Conservation (phyloP, 2,797 vertebrate genomes). For the Pelochelys cantorii region DNA sequence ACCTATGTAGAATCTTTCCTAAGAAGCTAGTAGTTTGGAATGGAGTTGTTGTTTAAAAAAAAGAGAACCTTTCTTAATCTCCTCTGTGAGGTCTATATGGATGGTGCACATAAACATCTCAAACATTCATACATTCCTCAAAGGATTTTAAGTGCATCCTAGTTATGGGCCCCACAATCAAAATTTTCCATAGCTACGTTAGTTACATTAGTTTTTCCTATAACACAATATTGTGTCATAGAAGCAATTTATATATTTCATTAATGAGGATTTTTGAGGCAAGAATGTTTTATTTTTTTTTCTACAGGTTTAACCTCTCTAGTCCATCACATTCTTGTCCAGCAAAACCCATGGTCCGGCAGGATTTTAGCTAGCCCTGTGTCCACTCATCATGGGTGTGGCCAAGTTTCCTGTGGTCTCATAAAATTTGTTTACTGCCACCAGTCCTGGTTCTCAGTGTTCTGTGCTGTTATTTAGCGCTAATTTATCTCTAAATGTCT, state of each 20-base stretch:
- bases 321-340: too few relatives aligned
- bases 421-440: too few relatives aligned
- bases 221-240: not conserved
- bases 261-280: not conserved
- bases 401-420: too few relatives aligned
- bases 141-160: not conserved
- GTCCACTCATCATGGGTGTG: too few relatives aligned
- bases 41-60: not conserved
- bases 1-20: not conserved
- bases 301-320: too few relatives aligned
- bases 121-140: not conserved
- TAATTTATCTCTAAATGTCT: too few relatives aligned
- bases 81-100: not conserved
- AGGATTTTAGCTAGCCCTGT: too few relatives aligned
- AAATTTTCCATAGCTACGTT: not conserved
- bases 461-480: too few relatives aligned
- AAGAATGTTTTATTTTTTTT: rapidly evolving
- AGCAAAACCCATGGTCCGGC: too few relatives aligned
- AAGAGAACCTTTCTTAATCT: not conserved
- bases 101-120: not conserved
- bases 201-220: rapidly evolving
- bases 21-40: not conserved
- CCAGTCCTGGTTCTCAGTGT: too few relatives aligned
- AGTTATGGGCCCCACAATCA: not conserved
- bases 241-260: rapidly evolving